phyloP scores from a whole-genome alignment of 2,797 vertebrate species.

The Crypturellus tataupa region DNA sequence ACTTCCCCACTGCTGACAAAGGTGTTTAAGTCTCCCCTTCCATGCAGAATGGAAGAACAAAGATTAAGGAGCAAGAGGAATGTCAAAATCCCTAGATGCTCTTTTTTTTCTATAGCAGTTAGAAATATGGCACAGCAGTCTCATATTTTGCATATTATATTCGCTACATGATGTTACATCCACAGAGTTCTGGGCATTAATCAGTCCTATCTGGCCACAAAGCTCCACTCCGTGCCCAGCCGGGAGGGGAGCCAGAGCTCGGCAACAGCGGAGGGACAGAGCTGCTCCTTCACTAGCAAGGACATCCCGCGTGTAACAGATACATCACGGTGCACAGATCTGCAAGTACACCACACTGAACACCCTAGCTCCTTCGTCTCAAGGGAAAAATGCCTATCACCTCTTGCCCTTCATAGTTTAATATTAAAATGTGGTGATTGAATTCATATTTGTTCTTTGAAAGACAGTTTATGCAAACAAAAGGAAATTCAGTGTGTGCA shows the following conservation, averaged over 20 bases:
- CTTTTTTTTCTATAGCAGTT: background rate
- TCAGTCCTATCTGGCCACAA: background rate
- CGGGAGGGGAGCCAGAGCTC: background rate
- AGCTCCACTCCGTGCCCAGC: background rate
- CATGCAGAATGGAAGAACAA: background rate
- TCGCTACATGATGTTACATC: background rate
- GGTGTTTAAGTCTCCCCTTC: background rate
- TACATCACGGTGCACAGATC: fast-evolving
- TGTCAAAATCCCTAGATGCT: background rate
- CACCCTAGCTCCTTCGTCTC: background rate
- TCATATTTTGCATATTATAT: background rate
- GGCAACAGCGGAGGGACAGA: background rate
- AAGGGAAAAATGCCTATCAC: background rate
- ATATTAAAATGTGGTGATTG: background rate
- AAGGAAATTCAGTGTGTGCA: background rate
- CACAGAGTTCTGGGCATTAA: background rate
- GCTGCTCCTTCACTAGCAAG: background rate
- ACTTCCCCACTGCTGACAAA: background rate
- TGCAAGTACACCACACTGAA: fast-evolving
- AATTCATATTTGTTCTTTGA: background rate
- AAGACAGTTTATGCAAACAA: background rate
- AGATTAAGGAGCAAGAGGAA: no score
- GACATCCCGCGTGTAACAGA: background rate
- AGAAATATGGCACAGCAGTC: background rate
- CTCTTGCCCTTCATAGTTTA: background rate